Percentiles rank a stretch among this genome's conserved stretches.
Conservation (phyloP, 2,888 invertebrate genomes). For the Nephrocerus scutellatus region DNA sequence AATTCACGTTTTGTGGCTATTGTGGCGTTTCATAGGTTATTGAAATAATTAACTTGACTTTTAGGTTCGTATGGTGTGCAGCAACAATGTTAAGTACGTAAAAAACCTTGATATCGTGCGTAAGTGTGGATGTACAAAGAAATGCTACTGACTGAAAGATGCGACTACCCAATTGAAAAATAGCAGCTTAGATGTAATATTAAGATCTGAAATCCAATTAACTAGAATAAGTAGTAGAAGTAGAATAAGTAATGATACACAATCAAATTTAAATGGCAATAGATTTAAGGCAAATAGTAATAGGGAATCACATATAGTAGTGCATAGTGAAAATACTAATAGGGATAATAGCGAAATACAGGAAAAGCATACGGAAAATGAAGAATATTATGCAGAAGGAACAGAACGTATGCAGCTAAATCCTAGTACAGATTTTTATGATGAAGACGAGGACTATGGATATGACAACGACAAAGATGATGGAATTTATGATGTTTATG, state of each 20-base stretch:
- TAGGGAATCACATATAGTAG: conserved; percentile 17
- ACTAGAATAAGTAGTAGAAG: conserved; percentile 34
- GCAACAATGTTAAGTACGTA: conserved; percentile 86
- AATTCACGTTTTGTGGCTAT: neutral
- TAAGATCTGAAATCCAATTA: conserved; percentile 37
- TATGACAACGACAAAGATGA: conserved; percentile 23
- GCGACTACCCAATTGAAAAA: conserved; percentile 52
- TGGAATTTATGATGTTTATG: conserved; percentile 23
- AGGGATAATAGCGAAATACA: conserved; percentile 6
- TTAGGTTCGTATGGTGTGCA: conserved; percentile 83
- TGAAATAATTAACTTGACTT: conserved; percentile 19
- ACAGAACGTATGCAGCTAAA: conserved; percentile 36
- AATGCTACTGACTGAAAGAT: conserved; percentile 70
- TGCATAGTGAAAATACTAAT: conserved; percentile 17
- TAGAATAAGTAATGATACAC: conserved; percentile 29
- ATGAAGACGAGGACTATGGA: conserved; percentile 33
- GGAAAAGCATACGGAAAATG: conserved; percentile 12
- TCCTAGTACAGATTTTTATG: conserved; percentile 38
- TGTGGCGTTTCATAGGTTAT: neutral
- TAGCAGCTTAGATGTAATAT: conserved; percentile 47
- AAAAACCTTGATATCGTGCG: conserved; percentile 94
- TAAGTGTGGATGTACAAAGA: conserved; percentile 92
- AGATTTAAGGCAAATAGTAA: conserved; percentile 25
- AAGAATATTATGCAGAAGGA: conserved; percentile 19
- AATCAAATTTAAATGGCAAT: conserved; percentile 30